Evolutionary conservation across 2,113 vertebrate genomes (phyloP).

Genomic region (Chaetodon auriga): DNA sequence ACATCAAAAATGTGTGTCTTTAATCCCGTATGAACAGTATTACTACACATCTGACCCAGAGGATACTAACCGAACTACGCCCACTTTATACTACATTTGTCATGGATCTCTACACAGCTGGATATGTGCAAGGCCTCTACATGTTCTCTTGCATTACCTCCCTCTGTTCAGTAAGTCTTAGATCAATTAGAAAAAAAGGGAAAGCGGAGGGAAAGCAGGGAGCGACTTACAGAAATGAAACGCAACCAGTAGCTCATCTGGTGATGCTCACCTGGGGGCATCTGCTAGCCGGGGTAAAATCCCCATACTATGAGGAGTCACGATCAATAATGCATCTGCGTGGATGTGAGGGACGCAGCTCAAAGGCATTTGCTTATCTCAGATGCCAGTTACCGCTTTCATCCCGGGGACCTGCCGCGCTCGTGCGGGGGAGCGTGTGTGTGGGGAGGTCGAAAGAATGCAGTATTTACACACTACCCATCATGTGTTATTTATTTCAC

Average conservation of each 20-base stretch:
- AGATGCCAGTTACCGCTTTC: constrained; percentile 83
- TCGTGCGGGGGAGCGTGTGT: constrained; percentile 52
- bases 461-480: constrained; percentile 79
- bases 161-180: constrained; percentile 38
- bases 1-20: constrained; percentile 37
- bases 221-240: constrained; percentile 51
- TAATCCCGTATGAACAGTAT: constrained; percentile 3
- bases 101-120: not conserved
- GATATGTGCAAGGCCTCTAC: not conserved
- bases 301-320: constrained; percentile 74
- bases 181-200: constrained; percentile 49
- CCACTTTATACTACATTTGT: constrained; percentile 5
- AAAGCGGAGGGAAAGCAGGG: constrained; percentile 7
- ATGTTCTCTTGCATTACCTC: constrained; percentile 29
- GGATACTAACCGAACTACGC: not conserved
- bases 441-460: constrained; percentile 65
- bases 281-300: constrained; percentile 69
- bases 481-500: constrained; percentile 77
- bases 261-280: constrained; percentile 62
- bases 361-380: constrained; percentile 84
- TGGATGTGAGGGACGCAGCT: constrained; percentile 81
- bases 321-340: constrained; percentile 85
- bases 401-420: constrained; percentile 73
- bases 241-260: constrained; percentile 64
- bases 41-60: constrained; percentile 26